Evolutionary conservation across 2,888 invertebrate species (phyloP).

Genomic region (Keiferia lycopersicella): DNA sequence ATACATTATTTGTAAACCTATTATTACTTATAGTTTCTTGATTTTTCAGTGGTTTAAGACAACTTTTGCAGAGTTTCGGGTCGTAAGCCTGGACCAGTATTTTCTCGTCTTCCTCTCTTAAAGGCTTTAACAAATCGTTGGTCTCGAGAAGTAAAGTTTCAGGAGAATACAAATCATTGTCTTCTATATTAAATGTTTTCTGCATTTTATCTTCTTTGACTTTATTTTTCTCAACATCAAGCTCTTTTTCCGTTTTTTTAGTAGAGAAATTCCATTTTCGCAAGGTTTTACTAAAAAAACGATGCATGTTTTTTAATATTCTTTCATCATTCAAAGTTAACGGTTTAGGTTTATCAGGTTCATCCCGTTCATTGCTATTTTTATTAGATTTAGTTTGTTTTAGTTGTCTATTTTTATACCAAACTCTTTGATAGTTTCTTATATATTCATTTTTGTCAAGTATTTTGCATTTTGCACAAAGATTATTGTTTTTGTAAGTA

Average conservation of each 20-base stretch:
- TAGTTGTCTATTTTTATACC: background rate
- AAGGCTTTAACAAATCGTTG: background rate
- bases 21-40: too few species aligned
- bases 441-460: background rate
- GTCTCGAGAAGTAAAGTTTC: background rate
- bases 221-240: background rate
- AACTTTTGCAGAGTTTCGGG: slow-evolving; percentile 8
- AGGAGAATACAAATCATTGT: background rate
- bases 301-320: slow-evolving; percentile 2
- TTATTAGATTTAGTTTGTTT: background rate
- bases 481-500: too few species aligned
- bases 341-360: background rate
- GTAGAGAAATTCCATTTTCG: background rate
- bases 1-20: too few species aligned
- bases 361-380: background rate
- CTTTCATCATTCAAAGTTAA: background rate
- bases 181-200: background rate
- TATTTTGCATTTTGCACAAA: background rate
- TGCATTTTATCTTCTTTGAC: background rate
- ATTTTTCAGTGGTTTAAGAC: background rate
- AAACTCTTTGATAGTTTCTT: too few species aligned
- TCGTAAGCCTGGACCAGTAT: background rate
- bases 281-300: background rate
- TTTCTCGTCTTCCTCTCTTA: too few species aligned
- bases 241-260: background rate